Percentiles rank a stretch among this genome's conserved stretches.
Conservation (phyloP, 2,113 vertebrate genomes). For the Hipposideros armiger region DNA sequence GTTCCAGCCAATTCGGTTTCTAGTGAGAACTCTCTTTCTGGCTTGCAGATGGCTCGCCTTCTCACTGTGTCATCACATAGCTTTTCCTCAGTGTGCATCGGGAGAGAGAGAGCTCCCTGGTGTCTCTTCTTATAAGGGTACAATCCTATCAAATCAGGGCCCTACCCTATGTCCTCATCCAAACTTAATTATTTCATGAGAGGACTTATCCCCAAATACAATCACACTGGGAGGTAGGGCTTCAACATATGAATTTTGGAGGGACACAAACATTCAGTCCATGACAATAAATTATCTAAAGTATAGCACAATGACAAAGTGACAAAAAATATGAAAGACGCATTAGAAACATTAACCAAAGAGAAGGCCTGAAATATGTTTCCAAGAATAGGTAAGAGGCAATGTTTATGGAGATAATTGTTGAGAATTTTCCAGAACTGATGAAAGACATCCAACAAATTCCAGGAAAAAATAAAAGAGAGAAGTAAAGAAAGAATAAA, state of each 20-base stretch:
- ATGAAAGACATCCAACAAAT: neutral
- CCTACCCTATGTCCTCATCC: neutral
- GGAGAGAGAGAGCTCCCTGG: neutral
- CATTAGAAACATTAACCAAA: neutral
- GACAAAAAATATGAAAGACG: neutral
- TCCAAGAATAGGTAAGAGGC: neutral
- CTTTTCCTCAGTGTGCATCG: neutral
- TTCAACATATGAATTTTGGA: neutral
- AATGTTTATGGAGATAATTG: neutral
- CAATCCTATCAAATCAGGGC: neutral
- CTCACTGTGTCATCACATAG: neutral
- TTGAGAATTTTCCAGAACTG: neutral
- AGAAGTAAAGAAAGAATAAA: neutral
- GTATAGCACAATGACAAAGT: neutral
- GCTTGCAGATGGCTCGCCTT: neutral
- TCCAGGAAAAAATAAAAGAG: neutral
- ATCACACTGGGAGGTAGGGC: neutral
- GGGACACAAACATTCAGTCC: neutral
- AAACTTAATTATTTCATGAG: neutral
- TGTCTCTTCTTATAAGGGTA: neutral
- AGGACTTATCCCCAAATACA: neutral
- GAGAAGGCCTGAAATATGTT: neutral
- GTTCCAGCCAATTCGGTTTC: neutral
- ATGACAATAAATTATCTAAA: neutral
- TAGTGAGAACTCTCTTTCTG: neutral